phyloP scores from a whole-genome alignment of 2,113 vertebrate species.

The Ceyx margarethae region DNA sequence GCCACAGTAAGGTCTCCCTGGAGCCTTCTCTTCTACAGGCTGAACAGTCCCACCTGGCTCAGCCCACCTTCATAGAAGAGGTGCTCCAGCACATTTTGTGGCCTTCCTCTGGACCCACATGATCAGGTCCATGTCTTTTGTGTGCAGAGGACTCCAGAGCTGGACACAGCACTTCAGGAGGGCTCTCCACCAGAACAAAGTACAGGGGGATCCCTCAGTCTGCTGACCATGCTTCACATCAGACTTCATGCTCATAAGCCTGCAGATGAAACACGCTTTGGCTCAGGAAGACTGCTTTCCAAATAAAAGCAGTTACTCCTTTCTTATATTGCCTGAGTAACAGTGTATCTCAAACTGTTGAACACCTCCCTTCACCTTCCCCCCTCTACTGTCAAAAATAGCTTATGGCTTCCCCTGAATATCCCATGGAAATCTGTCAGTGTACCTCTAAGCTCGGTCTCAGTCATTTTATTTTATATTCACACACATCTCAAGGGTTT shows the following conservation, averaged over 20 bases:
- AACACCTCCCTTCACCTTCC: not conserved
- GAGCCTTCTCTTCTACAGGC: not conserved
- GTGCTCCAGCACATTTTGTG: not conserved
- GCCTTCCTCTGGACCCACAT: not conserved
- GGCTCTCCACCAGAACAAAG: not conserved
- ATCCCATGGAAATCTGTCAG: not conserved
- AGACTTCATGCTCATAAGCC: not conserved
- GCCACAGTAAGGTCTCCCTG: not conserved
- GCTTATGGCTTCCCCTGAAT: not conserved
- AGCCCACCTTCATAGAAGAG: not conserved
- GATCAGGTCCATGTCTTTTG: not conserved
- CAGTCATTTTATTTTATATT: not conserved
- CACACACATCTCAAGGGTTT: not conserved
- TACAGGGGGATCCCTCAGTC: not conserved
- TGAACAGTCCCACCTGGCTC: not conserved
- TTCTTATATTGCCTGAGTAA: not conserved
- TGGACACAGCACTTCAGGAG: not conserved
- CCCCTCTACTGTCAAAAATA: not conserved
- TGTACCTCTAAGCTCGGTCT: not conserved
- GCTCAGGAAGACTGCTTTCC: not conserved
- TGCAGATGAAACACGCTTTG: not conserved
- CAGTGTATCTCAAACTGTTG: not conserved
- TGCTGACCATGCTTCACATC: not conserved
- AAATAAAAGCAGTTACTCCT: not conserved
- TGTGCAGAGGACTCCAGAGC: not conserved